Evolutionary conservation across 23 tunicate genomes (phyloP), one percentile per base, ranked within the genome.

Genomic region (Diplosoma virens): DNA sequence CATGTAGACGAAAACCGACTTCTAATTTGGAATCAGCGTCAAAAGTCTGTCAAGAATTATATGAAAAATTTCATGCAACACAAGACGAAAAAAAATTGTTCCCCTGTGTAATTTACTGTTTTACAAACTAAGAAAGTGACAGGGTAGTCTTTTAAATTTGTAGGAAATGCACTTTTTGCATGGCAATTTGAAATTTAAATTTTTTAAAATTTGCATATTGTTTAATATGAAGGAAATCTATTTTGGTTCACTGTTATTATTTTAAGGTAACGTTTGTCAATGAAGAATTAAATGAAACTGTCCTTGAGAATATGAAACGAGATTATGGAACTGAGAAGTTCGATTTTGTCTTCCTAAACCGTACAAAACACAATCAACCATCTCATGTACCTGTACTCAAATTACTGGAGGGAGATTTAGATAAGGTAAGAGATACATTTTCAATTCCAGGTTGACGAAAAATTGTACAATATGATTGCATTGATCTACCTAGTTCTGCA

Each of bases 341-440:
- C 53, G 88, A 83, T 27, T 83, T 83, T 33, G 60, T 83, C 1
- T 83, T 83, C 75, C 52, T 83, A 1, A 75, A 75, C 32, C 88
- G 88, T 5, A 70, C 75, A 17, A 25, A 65, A n/a, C 79, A 83
- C 53, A 67, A 52, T 30, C 9, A 24, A 32, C 81, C 81, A 22
- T 75, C 88, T 0, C 67, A 83, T 68, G 59, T 83, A 0, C 67
- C 81, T 2, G 25, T 83, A 0, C 1, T 83, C 2, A 77, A 83
- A 20, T 28, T 75, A 3, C 25, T 83, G 35, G 88, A 83, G 33
- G 88, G 81, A 9, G 79, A 75, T n/a, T 11, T 17, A 22, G 63
- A 9, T 32, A 47, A 67, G 28, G 76, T 79, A 41, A 59, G 47
- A 4, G 14, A 7, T 9, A 7, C 14, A 9, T 41, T 14, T 14